Base-by-base conservation (phyloP, 1,140 invertebrate species). In the Trialeurodes vaporariorum region DNA sequence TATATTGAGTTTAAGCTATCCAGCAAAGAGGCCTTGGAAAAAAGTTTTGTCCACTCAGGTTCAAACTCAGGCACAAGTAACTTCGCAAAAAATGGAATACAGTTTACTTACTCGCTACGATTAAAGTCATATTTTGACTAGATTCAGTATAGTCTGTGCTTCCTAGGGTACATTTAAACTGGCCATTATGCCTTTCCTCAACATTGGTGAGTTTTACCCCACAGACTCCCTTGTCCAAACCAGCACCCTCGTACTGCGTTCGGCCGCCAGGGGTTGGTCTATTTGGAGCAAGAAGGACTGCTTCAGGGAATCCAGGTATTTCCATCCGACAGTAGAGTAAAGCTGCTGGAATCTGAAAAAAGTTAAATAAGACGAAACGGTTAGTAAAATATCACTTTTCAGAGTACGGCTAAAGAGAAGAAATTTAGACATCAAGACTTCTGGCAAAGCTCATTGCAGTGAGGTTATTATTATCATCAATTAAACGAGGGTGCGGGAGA, bases 61-160 rank as follows among this genome's bases (percentile, higher is more conserved):
- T 49, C n/a, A n/a, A n/a, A n/a, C n/a, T n/a, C n/a, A n/a, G n/a
- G n/a, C n/a, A n/a, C n/a, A n/a, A n/a, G n/a, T 27, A 61, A 59
- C n/a, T 27, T 40, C 17, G 25, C 24, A 61, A 66, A 66, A 65
- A 17, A 60, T n/a, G 1, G 27, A 67, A 63, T 25, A 27, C 27
- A 27, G 49, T 23, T 26, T 70, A 87, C 88, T 83, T 77, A 91
- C 88, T 82, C 64, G 88, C 88, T 61, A 91, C 86, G 12, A 86
- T 80, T 2, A 91, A 79, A 59, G 81, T 81, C 75, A 87, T 83
- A 21, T 75, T 80, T 2, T 82, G 86, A 0, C 77, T 65, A 9
- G 64, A 69, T 74, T 86, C 84, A 59, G 81, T 79, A 17, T 76
- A 75, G 68, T 81, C 79, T 22, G 76, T 76, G 58, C 74, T 70